Conservation (phyloP, 64 coral and sea anemone genomes). For the Anthopleura sola region DNA sequence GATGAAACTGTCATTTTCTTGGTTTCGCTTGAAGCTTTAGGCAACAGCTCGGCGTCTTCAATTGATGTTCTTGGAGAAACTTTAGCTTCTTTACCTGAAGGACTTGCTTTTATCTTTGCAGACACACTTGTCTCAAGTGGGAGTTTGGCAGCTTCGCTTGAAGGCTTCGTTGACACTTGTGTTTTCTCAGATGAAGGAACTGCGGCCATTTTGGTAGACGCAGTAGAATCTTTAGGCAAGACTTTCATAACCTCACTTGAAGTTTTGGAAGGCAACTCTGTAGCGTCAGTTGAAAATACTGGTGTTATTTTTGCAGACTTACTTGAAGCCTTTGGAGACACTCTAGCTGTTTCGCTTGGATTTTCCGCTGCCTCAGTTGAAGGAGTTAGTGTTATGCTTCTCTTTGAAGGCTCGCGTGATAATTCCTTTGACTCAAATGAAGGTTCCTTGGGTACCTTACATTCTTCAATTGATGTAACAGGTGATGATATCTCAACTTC, state of each 20-base stretch:
- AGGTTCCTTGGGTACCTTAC: background rate
- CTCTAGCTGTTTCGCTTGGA: background rate
- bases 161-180: background rate
- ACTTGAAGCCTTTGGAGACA: background rate
- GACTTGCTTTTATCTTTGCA: background rate
- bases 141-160: background rate
- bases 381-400: background rate
- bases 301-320: background rate
- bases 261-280: background rate
- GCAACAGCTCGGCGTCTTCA: background rate
- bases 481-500: too few relatives aligned
- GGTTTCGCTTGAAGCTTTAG: conserved; percentile 19
- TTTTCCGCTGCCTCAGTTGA: conserved; percentile 15
- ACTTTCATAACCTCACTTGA: background rate
- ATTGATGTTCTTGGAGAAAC: conserved; percentile 3
- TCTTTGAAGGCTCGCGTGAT: background rate
- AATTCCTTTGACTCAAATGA: background rate
- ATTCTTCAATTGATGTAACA: too few relatives aligned
- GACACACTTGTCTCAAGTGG: background rate
- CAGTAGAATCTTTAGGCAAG: background rate
- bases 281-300: background rate
- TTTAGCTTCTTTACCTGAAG: background rate
- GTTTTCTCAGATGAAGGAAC: background rate
- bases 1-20: conserved; percentile 25
- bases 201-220: background rate